These are phyloP conservation scores for Pseudomyrmex cubaensis DNA, from an alignment of 1,140 invertebrate species.

Conservation along the genomic window DNA sequence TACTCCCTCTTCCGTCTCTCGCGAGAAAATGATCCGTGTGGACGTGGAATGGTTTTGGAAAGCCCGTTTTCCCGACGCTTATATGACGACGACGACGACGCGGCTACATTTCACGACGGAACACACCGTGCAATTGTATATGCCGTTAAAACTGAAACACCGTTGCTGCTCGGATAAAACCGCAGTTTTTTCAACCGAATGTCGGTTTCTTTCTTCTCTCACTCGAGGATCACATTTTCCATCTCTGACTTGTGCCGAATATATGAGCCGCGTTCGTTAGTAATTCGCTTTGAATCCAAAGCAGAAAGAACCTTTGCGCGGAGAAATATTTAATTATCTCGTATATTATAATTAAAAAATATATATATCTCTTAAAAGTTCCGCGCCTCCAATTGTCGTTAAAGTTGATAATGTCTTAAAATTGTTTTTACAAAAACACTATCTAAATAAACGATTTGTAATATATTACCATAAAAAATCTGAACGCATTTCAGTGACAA, in stretches of 20 bases:
- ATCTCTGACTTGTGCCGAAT: slow-evolving; percentile 2
- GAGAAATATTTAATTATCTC: background rate
- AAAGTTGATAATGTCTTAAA: background rate
- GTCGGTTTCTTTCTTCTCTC: slow-evolving; percentile 25
- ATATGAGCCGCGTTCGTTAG: slow-evolving; percentile 3
- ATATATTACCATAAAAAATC: slow-evolving; percentile 4
- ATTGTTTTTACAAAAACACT: background rate
- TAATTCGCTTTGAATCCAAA: slow-evolving; percentile 3
- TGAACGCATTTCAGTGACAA: background rate
- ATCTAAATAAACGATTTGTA: background rate
- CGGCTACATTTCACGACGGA: slow-evolving; percentile 31
- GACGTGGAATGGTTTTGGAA: slow-evolving; percentile 50
- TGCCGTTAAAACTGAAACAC: slow-evolving; percentile 48
- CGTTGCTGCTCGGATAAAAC: slow-evolving; percentile 23
- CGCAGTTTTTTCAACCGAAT: slow-evolving; percentile 19
- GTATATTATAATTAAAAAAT: too few species aligned
- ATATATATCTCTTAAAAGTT: background rate
- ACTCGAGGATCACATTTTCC: slow-evolving; percentile 9
- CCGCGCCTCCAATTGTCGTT: background rate
- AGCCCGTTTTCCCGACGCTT: slow-evolving; percentile 40
- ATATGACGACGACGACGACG: slow-evolving; percentile 7
- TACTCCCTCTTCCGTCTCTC: background rate
- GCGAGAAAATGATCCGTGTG: slow-evolving; percentile 51
- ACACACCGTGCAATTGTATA: slow-evolving; percentile 41
- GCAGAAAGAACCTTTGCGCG: background rate